Conservation (phyloP, 2,113 vertebrate species). For the Oophaga pumilio region DNA sequence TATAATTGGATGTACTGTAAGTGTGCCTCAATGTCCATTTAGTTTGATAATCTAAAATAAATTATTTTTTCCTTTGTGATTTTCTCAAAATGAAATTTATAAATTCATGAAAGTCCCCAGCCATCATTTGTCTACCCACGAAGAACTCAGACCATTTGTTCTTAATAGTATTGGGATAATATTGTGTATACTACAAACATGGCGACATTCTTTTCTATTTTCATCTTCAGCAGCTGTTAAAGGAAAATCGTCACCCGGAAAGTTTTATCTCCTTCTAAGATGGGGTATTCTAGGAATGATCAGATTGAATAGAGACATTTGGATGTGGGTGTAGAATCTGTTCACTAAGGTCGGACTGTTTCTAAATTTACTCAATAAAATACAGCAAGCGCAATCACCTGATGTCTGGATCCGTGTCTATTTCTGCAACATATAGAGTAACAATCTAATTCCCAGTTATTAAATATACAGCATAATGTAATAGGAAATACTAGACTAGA, state of each 20-base stretch:
- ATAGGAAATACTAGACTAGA: not conserved
- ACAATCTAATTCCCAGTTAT: not conserved
- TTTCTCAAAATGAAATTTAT: not conserved
- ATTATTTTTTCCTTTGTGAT: not conserved
- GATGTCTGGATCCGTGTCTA: conserved; percentile 26
- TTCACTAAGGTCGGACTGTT: conserved; percentile 24
- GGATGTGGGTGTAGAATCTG: conserved; percentile 35
- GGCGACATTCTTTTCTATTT: conserved; percentile 36
- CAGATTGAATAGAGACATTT: conserved; percentile 38
- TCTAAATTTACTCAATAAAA: conserved; percentile 35
- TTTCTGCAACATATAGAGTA: not conserved
- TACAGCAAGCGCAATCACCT: not conserved
- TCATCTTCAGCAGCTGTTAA: conserved; percentile 22
- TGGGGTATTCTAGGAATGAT: conserved; percentile 45
- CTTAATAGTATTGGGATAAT: conserved; percentile 25
- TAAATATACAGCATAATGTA: not conserved
- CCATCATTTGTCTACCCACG: not conserved
- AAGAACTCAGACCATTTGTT: conserved; percentile 13
- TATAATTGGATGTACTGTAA: too few species aligned
- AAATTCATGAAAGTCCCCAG: not conserved
- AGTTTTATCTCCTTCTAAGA: conserved; percentile 26
- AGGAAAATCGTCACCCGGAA: conserved; percentile 39
- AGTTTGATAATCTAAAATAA: not conserved
- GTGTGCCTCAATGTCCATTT: too few species aligned
- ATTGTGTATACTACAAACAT: conserved; percentile 13